Evolutionary conservation across 2,113 vertebrate genomes (phyloP).

Genomic region (Girardinichthys multiradiatus): DNA sequence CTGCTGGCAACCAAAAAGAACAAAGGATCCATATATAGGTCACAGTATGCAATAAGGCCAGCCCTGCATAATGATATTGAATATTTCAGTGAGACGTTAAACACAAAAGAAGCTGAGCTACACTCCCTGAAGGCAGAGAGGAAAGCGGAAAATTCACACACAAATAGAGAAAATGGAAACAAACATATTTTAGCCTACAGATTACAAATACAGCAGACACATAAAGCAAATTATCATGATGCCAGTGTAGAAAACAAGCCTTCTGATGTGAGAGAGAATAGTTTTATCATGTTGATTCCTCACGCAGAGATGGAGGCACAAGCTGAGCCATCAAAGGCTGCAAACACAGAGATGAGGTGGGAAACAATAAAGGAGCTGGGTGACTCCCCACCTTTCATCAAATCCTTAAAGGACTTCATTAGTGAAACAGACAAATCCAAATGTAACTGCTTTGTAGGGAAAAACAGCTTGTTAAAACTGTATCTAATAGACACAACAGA

Average conservation of each 20-base stretch:
- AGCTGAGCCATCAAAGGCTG: neutral
- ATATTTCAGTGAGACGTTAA: conserved; percentile 29
- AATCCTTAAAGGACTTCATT: conserved; percentile 6
- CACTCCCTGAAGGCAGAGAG: neutral
- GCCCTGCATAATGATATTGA: conserved; percentile 11
- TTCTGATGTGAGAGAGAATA: conserved; percentile 10
- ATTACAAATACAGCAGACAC: neutral
- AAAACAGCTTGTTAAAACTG: conserved; percentile 2
- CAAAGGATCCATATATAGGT: conserved; percentile 27
- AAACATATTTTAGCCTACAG: conserved; percentile 5
- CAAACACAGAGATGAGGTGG: conserved; percentile 9
- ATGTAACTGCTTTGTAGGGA: conserved; percentile 10
- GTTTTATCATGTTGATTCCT: conserved; percentile 13
- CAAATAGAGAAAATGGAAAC: conserved; percentile 5
- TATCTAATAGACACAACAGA: neutral
- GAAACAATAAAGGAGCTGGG: conserved; percentile 8
- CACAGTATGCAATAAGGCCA: neutral
- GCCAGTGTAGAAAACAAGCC: conserved; percentile 7
- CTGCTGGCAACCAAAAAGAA: neutral
- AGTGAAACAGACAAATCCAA: neutral
- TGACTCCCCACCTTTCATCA: neutral
- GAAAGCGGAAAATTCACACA: neutral
- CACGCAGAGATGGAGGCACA: neutral
- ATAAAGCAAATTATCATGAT: conserved; percentile 23
- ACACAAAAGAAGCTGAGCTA: conserved; percentile 22